A percentile compares a stretch with the other conserved stretches of the same genome.
Evolutionary conservation across 2,797 vertebrate genomes (phyloP).

Genomic region (Sebastolobus altivelis): DNA sequence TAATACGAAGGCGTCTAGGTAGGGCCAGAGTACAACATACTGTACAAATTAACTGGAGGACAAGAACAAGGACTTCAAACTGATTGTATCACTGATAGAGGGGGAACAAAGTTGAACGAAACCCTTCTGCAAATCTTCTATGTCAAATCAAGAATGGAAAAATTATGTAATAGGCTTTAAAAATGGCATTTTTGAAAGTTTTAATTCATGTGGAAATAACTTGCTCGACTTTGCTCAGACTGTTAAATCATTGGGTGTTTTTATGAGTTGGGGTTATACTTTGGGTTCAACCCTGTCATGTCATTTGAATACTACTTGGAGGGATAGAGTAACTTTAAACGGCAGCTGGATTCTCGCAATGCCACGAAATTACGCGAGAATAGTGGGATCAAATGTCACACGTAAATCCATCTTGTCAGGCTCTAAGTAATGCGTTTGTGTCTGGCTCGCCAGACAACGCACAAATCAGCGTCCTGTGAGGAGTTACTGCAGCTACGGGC

Average conservation of each 20-base stretch:
- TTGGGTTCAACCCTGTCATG: background rate
- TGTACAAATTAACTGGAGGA: constrained; percentile 16
- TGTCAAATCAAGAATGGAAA: background rate
- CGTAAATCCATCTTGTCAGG: no score
- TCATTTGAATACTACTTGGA: background rate
- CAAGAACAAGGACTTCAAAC: background rate
- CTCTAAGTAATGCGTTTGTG: no score
- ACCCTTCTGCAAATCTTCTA: background rate
- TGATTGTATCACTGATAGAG: background rate
- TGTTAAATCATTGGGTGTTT: background rate
- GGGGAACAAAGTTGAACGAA: background rate
- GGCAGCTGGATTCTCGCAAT: no score
- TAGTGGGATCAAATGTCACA: no score
- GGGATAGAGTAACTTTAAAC: background rate
- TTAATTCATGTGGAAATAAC: background rate
- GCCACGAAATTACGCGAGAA: no score
- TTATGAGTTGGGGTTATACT: background rate
- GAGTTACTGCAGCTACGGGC: no score
- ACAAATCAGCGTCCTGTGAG: no score
- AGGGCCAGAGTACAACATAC: constrained; percentile 2
- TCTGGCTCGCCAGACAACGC: no score
- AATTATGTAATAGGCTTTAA: background rate
- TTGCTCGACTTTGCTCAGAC: background rate
- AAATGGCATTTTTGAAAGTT: background rate
- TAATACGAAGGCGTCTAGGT: constrained; percentile 33